Conservation (phyloP, 2,113 vertebrate genomes). For the Ameiurus melas region DNA sequence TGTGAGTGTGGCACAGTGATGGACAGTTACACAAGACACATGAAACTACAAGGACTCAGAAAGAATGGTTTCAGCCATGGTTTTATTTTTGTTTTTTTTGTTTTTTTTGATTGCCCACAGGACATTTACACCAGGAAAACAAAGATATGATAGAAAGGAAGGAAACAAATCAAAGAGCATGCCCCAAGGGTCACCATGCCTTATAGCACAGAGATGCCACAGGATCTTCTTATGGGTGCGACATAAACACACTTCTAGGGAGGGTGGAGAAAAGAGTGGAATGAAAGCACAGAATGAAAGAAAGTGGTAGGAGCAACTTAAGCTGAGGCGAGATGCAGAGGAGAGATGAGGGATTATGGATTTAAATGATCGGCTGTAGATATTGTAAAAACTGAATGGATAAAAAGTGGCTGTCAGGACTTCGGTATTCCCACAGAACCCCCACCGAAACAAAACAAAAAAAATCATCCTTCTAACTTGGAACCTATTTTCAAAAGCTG, state of each 20-base stretch:
- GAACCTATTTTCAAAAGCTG: not conserved
- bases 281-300: conserved; percentile 56
- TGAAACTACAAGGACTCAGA: conserved; percentile 79
- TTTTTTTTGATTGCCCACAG: conserved; percentile 59
- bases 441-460: not conserved
- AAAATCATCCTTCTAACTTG: not conserved
- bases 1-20: conserved; percentile 67
- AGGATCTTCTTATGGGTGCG: conserved; percentile 44
- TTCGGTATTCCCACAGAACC: not conserved
- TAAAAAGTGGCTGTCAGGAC: conserved; percentile 9
- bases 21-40: conserved; percentile 77
- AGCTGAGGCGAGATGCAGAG: conserved; percentile 8
- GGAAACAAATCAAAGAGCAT: conserved; percentile 51
- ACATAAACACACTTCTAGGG: conserved; percentile 44
- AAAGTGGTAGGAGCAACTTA: conserved; percentile 42
- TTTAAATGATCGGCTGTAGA: not conserved
- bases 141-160: conserved; percentile 46
- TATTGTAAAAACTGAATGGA: conserved; percentile 19
- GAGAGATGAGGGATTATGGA: not conserved
- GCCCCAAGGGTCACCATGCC: conserved; percentile 45
- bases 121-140: conserved; percentile 57
- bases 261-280: conserved; percentile 54
- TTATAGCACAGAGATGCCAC: conserved; percentile 41
- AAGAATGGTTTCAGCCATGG: conserved; percentile 78
- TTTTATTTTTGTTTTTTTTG: conserved; percentile 60